Base-by-base conservation (phyloP, 2,113 vertebrate genomes). In the Ammodytes marinus region DNA sequence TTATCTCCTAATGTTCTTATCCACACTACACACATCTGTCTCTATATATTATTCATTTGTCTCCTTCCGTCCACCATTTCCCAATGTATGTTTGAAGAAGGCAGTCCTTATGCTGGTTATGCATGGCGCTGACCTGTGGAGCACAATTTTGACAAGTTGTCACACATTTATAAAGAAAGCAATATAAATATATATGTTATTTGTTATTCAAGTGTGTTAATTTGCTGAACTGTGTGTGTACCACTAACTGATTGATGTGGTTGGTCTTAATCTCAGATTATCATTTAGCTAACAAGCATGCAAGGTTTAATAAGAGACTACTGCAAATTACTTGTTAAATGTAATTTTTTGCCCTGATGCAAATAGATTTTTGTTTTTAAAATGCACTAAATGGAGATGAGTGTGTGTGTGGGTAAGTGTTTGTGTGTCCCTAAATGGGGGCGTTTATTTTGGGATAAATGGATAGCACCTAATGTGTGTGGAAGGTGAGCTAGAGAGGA, bases 401-500 rank as follows among this genome's bases (percentile, higher is more conserved):
- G 14, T 47, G 61, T 35, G 37, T 37, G 77, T 42, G 15, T 10
- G 49, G 0, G 14, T 52, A 6, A 15, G 27, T 8, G 35, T 46
- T 11, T 77, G 46, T 27, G 9, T 54, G 69, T 49, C 37, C 10
- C 15, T 77, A 47, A 46, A 47, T 57, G 27, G 27, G 27, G 27
- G 10, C 3, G 13, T 74, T 69, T 67, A 37, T 81, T 78, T 81
- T 47, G 39, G 76, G 45, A 75, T 19, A 78, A 80, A 58, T 42
- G 37, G 45, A 15, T 6, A 35, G 71, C 57, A 35, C 50, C 67
- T 71, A 81, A 77, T 69, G 55, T 60, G 12, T 57, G 15, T 71
- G 39, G 74, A 59, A 63, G 67, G 71, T 61, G 78, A 86, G 60
- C 59, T 43, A 52, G 27, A 71, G 74, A 46, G 57, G 72, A 90